Conservation (phyloP, 1,140 invertebrate genomes). For the Pachypsylla venusta region DNA sequence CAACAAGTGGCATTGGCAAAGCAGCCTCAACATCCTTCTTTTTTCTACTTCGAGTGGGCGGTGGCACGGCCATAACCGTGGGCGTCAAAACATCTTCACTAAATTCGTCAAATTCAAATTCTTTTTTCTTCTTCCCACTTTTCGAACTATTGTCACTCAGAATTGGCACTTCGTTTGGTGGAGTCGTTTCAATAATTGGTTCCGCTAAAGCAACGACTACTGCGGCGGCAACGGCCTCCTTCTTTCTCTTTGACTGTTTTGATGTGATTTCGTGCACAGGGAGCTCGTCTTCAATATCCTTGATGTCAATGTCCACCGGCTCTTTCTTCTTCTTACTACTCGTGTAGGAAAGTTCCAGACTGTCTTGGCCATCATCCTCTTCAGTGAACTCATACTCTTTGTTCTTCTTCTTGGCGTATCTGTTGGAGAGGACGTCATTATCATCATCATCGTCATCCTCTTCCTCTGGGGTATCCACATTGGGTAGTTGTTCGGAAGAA, state of each 20-base stretch:
- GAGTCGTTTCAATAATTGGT: too few relatives aligned
- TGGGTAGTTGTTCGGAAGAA: neutral
- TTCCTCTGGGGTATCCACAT: neutral
- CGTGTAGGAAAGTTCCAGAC: neutral
- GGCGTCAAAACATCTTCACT: too few relatives aligned
- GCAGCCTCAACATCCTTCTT: neutral
- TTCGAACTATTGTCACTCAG: too few relatives aligned
- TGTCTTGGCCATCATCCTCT: neutral
- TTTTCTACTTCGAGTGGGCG: neutral
- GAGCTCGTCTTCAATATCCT: conserved; percentile 1
- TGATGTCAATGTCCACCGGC: neutral
- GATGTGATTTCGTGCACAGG: neutral
- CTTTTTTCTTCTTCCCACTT: neutral
- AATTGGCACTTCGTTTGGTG: too few relatives aligned
- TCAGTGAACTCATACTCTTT: neutral
- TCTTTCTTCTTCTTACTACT: conserved; percentile 2
- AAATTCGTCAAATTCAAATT: neutral
- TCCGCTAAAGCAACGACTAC: too few relatives aligned
- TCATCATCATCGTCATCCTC: neutral
- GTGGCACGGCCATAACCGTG: too few relatives aligned
- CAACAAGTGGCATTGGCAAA: neutral
- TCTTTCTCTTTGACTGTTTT: neutral
- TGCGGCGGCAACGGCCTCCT: too few relatives aligned
- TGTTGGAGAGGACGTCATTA: neutral
- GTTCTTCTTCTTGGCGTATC: neutral